A percentile compares a stretch with the other conserved stretches of the same genome.
phyloP scores from a whole-genome alignment of 2,113 vertebrate genomes.

The Dinomys branickii region DNA sequence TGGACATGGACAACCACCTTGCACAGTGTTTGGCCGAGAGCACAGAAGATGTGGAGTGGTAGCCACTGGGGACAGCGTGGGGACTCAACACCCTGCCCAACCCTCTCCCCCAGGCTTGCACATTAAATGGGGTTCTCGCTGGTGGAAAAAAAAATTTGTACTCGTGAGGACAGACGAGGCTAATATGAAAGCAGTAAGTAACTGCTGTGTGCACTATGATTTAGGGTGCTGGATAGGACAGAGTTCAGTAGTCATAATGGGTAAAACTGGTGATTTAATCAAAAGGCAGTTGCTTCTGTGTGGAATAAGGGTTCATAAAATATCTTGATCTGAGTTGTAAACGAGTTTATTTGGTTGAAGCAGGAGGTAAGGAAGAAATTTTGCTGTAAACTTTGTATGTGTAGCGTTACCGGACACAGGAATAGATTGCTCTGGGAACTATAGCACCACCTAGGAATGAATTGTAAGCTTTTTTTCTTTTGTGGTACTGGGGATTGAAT shows the following conservation, averaged over 20 bases:
- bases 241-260: neutral
- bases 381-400: neutral
- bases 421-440: neutral
- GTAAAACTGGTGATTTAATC: neutral
- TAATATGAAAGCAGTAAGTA: neutral
- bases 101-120: neutral
- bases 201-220: neutral
- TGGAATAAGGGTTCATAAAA: neutral
- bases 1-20: conserved; percentile 93
- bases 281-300: neutral
- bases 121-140: neutral
- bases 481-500: neutral
- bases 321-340: neutral
- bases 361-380: neutral
- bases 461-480: neutral
- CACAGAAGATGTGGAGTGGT: conserved; percentile 91
- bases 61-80: too few relatives aligned
- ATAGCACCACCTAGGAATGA: neutral
- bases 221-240: neutral
- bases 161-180: neutral
- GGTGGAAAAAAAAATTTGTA: too few relatives aligned
- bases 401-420: neutral
- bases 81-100: neutral
- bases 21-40: conserved; percentile 94
- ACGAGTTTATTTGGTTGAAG: conserved; percentile 25